Conservation (phyloP, 2,888 invertebrate genomes). For the Tetropium fuscum region DNA sequence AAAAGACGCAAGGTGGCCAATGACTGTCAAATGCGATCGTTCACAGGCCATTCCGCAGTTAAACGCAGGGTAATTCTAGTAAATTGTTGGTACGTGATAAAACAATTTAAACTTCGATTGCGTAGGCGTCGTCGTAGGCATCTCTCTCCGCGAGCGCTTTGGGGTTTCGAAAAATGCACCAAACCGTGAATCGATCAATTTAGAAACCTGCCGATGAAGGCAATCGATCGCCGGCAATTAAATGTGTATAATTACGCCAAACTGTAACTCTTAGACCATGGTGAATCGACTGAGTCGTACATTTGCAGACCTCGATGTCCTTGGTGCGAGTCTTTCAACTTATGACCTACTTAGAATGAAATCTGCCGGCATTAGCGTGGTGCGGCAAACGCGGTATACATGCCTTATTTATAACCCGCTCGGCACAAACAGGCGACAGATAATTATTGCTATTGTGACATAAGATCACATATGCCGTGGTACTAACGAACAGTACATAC, state of each 20-base stretch:
- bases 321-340: conserved; percentile 79
- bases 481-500: conserved; percentile 37
- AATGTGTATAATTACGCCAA: conserved; percentile 47
- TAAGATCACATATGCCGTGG: conserved; percentile 54
- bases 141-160: conserved; percentile 20
- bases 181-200: conserved; percentile 26
- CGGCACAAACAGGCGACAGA: conserved; percentile 46
- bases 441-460: conserved; percentile 56
- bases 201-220: conserved; percentile 38
- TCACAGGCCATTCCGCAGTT: not conserved
- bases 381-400: conserved; percentile 47
- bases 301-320: conserved; percentile 73
- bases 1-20: not conserved
- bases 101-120: conserved; percentile 26
- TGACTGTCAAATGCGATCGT: not conserved
- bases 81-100: conserved; percentile 31
- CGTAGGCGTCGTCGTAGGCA: conserved; percentile 27
- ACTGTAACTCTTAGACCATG: conserved; percentile 58
- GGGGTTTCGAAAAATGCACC: conserved; percentile 25
- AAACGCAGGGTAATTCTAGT: conserved; percentile 10
- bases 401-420: conserved; percentile 51
- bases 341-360: conserved; percentile 65
- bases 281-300: conserved; percentile 64
- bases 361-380: conserved; percentile 51
- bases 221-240: conserved; percentile 52